phyloP scores from a whole-genome alignment of 2,113 vertebrate genomes.

The Petaurus breviceps region DNA sequence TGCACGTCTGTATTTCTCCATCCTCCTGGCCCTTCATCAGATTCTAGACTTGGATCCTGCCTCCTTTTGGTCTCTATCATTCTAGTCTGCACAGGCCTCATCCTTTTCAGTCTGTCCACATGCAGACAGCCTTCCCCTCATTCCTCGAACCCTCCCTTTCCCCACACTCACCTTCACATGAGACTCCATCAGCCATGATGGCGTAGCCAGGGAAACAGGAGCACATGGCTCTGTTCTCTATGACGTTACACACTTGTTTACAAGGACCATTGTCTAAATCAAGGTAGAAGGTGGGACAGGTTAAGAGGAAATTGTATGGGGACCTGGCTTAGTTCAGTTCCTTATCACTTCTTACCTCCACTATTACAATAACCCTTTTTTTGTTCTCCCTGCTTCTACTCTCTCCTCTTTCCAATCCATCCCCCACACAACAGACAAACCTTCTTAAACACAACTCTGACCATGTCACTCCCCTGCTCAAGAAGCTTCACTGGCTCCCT shows the following conservation, averaged over 20 bases:
- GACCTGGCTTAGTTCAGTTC: not conserved
- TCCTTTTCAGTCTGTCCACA: not conserved
- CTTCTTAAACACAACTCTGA: not conserved
- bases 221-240: constrained; percentile 82
- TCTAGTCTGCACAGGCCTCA: not conserved
- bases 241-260: constrained; percentile 86
- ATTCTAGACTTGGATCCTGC: not conserved
- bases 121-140: not conserved
- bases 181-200: constrained; percentile 87
- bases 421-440: not conserved
- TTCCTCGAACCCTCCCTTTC: not conserved
- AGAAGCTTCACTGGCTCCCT: not conserved
- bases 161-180: constrained; percentile 89
- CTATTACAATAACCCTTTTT: not conserved
- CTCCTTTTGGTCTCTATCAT: not conserved
- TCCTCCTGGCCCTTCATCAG: not conserved
- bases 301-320: not conserved
- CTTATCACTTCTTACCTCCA: not conserved
- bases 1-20: not conserved
- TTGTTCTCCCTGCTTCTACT: not conserved
- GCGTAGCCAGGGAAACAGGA: constrained; percentile 92
- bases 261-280: constrained; percentile 88
- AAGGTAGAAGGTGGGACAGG: not conserved
- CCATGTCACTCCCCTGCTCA: not conserved
- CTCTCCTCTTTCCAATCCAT: not conserved